phyloP scores from a whole-genome alignment of 2,113 vertebrate genomes.

The Leptobrachium ailaonicum region DNA sequence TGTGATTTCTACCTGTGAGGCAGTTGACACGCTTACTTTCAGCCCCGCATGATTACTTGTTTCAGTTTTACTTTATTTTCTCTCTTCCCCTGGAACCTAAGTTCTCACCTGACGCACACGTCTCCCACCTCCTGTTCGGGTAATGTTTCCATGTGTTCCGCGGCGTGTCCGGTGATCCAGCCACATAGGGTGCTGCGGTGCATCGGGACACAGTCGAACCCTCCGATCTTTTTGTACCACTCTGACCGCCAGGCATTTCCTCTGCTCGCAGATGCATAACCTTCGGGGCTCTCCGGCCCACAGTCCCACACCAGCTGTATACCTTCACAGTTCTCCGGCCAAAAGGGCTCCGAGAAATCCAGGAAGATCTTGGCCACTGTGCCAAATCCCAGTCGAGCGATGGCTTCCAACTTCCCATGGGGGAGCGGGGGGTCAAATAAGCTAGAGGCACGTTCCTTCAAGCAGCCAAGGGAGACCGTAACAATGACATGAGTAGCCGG shows the following conservation, averaged over 20 bases:
- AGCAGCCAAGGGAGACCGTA: conserved; percentile 80
- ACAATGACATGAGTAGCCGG: conserved; percentile 82
- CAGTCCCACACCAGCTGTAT: conserved; percentile 59
- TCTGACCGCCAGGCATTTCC: conserved; percentile 50
- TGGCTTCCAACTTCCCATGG: conserved; percentile 52
- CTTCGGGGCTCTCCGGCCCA: conserved; percentile 53
- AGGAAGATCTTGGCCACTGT: conserved; percentile 61
- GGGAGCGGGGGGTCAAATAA: conserved; percentile 58
- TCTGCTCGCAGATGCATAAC: conserved; percentile 32
- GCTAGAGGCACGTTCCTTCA: conserved; percentile 51
- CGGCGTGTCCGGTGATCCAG: conserved; percentile 62
- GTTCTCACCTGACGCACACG: conserved; percentile 53
- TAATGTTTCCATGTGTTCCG: conserved; percentile 60
- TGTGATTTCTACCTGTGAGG: too few relatives aligned
- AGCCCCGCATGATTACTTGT: too few relatives aligned
- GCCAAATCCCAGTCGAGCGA: conserved; percentile 57
- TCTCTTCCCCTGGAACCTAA: too few relatives aligned
- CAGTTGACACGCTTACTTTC: too few relatives aligned
- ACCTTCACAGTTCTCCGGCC: conserved; percentile 59
- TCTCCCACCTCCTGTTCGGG: conserved; percentile 51
- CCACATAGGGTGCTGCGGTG: conserved; percentile 59
- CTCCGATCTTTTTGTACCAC: conserved; percentile 63
- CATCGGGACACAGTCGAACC: conserved; percentile 60
- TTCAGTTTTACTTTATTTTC: too few relatives aligned
- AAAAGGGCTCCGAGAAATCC: conserved; percentile 56